Evolutionary conservation across 2,797 vertebrate genomes (phyloP), one percentile per base, ranked within the genome.

Genomic region (Eleutherodactylus coqui): DNA sequence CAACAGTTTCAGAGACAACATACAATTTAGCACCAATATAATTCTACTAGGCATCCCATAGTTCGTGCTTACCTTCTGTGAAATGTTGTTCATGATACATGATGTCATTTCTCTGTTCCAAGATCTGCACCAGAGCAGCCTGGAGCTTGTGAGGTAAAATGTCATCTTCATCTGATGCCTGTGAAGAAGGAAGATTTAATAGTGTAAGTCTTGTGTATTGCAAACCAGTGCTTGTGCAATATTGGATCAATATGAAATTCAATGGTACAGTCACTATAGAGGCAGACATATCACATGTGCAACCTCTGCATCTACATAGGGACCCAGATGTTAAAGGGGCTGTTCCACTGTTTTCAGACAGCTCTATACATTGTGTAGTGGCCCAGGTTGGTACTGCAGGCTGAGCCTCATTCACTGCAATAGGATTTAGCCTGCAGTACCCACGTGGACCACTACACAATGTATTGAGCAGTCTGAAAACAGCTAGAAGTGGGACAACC

Each of bases 131-230:
- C 87, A 99, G 94, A 0, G 98, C 98, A 69, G 97, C 96, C 90
- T 98, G 98, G 38, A 99, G 97, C 90, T 99, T 99, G 87, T 94
- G 96, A 89, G 97, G 98, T 89, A 99, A 91, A 92, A 99, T 99
- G 90, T 97, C 97, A 86, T 97, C 96, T 89, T 99, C 98, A 86
- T 99, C 98, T 6, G 96, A 96, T 2, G 96, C 91, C 98, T 99
- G 89, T 64, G 45, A 86, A 41, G 47, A 51, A 43, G 27, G 2
- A 53, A 69, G 27, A 82, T 29, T n/a, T 5, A 17, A 53, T 27
- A 55, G 16, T 29, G 10, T 43, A 58, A 34, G 45, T 4, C 47
- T 14, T 53, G 24, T 36, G 14, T 70, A n/a, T 51, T 10, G 8
- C 11, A 4, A 47, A 82, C 9, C 6, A 7, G 24, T 8, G 2